These are phyloP conservation scores for Prorops nasuta DNA, from an alignment of 1,140 invertebrate genomes.

Conservation along the genomic window DNA sequence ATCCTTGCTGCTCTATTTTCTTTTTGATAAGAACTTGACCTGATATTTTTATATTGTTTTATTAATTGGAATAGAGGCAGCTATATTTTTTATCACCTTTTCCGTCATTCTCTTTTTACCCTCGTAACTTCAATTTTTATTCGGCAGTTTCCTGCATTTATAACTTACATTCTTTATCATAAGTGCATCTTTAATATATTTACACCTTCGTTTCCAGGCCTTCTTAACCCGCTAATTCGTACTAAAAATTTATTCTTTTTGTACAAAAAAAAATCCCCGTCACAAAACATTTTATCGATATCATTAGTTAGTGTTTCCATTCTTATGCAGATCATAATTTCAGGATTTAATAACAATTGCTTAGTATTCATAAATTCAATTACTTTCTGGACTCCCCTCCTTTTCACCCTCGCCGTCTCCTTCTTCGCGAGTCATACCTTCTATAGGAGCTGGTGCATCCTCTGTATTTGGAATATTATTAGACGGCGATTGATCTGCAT, in stretches of 20 bases:
- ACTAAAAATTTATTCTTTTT: conserved; percentile 23
- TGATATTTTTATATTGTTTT: too few relatives aligned
- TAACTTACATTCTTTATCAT: too few relatives aligned
- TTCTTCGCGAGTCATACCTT: conserved; percentile 62
- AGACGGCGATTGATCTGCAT: conserved; percentile 26
- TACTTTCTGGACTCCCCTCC: conserved; percentile 46
- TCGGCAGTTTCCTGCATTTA: too few relatives aligned
- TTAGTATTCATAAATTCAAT: conserved; percentile 33
- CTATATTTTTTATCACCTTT: too few relatives aligned
- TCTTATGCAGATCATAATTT: background rate
- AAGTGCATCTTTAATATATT: conserved; percentile 39
- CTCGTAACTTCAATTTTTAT: too few relatives aligned
- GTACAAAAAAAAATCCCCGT: conserved; percentile 7
- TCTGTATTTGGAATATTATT: conserved; percentile 28
- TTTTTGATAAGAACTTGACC: too few relatives aligned
- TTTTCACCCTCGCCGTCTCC: conserved; percentile 61
- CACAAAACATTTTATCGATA: too few relatives aligned
- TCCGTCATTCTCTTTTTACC: too few relatives aligned
- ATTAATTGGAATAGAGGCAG: too few relatives aligned
- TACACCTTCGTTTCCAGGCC: conserved; percentile 28
- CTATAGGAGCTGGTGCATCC: conserved; percentile 48
- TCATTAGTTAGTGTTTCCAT: too few relatives aligned
- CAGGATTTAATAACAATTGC: background rate
- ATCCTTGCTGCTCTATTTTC: too few relatives aligned
- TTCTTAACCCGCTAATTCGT: conserved; percentile 10